phyloP scores from a whole-genome alignment of 1,140 invertebrate genomes.

The Ceratina calcarata region DNA sequence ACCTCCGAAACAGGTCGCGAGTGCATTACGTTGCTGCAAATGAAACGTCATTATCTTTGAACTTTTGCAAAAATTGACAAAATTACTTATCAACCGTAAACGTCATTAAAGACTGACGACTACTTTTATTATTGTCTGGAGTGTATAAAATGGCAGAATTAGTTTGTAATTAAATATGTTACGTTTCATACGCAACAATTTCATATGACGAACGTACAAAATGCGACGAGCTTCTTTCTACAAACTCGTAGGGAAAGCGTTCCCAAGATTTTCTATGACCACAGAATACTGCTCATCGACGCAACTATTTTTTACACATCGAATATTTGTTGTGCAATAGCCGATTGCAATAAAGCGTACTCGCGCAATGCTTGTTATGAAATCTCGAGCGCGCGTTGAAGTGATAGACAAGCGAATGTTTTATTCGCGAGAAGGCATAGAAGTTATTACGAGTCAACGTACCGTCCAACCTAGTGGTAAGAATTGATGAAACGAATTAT shows the following conservation, averaged over 20 bases:
- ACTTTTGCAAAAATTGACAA: no score
- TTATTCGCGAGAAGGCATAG: not conserved
- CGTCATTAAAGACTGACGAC: no score
- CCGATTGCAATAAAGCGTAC: no score
- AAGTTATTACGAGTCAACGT: conserved; percentile 18
- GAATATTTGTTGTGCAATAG: no score
- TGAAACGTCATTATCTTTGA: no score
- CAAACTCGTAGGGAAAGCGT: not conserved
- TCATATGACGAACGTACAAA: not conserved
- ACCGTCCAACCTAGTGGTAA: conserved; percentile 38
- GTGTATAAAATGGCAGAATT: no score
- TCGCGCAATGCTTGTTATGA: not conserved
- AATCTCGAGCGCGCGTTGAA: not conserved
- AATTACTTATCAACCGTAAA: no score
- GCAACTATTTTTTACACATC: not conserved
- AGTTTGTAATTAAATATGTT: no score
- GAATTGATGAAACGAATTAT: conserved; percentile 13
- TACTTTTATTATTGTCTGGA: no score
- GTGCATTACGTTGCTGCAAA: not conserved
- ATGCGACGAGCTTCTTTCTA: not conserved
- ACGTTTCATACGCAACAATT: no score
- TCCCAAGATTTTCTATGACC: not conserved
- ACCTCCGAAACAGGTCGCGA: conserved; percentile 36
- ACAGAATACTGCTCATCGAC: not conserved
- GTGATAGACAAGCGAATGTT: conserved; percentile 8